phyloP scores from a whole-genome alignment of 2,797 vertebrate genomes.

The Argyrosomus regius region DNA sequence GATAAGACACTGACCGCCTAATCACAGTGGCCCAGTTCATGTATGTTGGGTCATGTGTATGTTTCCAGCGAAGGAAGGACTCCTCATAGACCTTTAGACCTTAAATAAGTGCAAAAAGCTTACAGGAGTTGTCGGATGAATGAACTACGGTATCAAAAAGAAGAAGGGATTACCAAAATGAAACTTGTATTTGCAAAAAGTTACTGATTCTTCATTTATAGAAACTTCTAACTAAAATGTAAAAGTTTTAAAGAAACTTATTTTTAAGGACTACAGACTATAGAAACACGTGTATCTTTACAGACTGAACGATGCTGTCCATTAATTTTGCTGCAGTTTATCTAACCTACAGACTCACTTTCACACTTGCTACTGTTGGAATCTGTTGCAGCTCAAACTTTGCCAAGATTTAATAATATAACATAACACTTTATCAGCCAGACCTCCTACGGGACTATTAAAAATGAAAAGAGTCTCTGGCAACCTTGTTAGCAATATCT shows the following conservation, averaged over 20 bases:
- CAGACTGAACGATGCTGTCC: constrained; percentile 18
- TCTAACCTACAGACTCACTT: constrained; percentile 64
- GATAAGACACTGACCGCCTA: neutral
- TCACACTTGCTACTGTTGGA: constrained; percentile 70
- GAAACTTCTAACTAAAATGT: neutral
- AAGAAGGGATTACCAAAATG: neutral
- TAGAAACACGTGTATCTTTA: neutral
- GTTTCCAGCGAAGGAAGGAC: neutral
- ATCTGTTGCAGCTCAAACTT: constrained; percentile 75
- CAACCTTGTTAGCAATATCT: constrained; percentile 83
- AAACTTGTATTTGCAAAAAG: neutral
- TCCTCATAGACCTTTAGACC: neutral
- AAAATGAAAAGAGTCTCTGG: constrained; percentile 85
- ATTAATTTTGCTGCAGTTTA: constrained; percentile 49
- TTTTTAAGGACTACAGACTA: neutral
- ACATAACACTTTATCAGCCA: constrained; percentile 81
- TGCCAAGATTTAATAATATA: constrained; percentile 81
- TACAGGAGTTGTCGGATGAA: neutral
- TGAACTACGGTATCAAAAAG: neutral
- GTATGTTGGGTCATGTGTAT: too few species aligned
- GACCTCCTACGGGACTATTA: constrained; percentile 84
- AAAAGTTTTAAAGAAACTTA: neutral
- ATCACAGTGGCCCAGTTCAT: neutral
- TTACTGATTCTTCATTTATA: too few species aligned
- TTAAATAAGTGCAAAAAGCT: neutral